Base-by-base conservation (phyloP, 2,888 invertebrate genomes). In the Minunthozetes semirufus region DNA sequence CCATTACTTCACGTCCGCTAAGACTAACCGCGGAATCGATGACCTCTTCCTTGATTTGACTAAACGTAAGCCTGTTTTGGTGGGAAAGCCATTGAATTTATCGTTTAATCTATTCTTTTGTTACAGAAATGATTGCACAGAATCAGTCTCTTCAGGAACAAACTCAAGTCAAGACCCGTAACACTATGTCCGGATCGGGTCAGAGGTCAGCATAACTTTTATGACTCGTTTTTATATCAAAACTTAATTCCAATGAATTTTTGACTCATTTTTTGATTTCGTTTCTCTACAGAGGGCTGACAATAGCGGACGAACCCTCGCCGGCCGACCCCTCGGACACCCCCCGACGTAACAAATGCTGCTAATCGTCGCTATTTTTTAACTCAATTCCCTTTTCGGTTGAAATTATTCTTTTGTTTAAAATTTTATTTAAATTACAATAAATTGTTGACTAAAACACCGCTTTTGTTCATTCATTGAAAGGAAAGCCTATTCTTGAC, bases 1-100 rank as follows among this genome's bases (percentile, higher is more conserved):
- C 80, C 95, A 96, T 84, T 93, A 89, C 83, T 90, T 92, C 82
- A 94, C 95, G 46, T 96, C 96, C 42, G 97, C 97, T 0, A 97
- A 97, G 84, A 84, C 89, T 76, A 94, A 94, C 82, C 88, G 90
- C 82, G 94, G 79, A 19, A 79, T 79, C 66, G 78, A 79, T 72
- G 79, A 79, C 53, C 59, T 79, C 17, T 79, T 79, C 46, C 66
- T 79, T 11, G 78, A 78, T 71, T 72, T 79, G 27, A 78, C 78
- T 9, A 77, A 77, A 63, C 70, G 79, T 72, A 77, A 22, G 48
- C 22, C n/a, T 19, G 4, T 56, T 19, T 56, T 56, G 4, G 6
- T 56, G 9, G 19, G 17, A 6, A 56, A 8, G 3, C 29, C 27
- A 29, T 5, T 29, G 2, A 25, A 59, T 19, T 59, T 59, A 5